phyloP scores from a whole-genome alignment of 2,888 invertebrate species.

The Osmoderma eremita region DNA sequence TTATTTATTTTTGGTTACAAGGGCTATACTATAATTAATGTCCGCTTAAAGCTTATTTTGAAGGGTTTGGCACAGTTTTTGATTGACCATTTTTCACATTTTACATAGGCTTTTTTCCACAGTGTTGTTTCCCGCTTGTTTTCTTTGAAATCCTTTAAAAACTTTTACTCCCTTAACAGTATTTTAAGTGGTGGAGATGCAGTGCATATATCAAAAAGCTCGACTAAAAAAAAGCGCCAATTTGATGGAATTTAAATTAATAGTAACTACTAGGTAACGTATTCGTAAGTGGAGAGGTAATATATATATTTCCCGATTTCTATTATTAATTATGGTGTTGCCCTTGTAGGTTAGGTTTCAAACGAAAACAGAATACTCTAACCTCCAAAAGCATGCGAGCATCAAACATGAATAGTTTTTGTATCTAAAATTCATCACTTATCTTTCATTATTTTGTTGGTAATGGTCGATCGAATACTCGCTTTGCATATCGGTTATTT shows the following conservation, averaged over 20 bases:
- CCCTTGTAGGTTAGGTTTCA: conserved; percentile 20
- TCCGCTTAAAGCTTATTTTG: conserved; percentile 21
- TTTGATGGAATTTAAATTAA: too few relatives aligned
- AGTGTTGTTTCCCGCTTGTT: conserved; percentile 1
- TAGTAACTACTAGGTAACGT: conserved; percentile 1
- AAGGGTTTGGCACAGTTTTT: conserved; percentile 4
- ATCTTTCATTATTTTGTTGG: background rate
- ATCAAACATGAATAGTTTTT: conserved; percentile 24
- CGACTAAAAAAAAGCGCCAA: too few relatives aligned
- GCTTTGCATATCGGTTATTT: background rate
- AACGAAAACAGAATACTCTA: conserved; percentile 1
- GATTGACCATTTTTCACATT: background rate
- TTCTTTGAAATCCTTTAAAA: conserved; percentile 5
- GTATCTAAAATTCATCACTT: conserved; percentile 20
- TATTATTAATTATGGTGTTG: conserved; percentile 24
- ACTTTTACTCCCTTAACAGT: conserved; percentile 18
- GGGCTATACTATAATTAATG: conserved; percentile 32
- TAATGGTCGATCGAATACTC: background rate
- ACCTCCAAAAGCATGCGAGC: background rate
- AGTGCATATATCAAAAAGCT: too few relatives aligned
- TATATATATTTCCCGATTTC: background rate
- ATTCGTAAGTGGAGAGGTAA: conserved; percentile 5
- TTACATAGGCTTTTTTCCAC: conserved; percentile 1
- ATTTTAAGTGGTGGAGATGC: too few relatives aligned
- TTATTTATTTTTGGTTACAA: conserved; percentile 21